Evolutionary conservation across 2,113 vertebrate genomes (phyloP), one percentile per base, ranked within the genome.

Genomic region (Phasianus colchicus): DNA sequence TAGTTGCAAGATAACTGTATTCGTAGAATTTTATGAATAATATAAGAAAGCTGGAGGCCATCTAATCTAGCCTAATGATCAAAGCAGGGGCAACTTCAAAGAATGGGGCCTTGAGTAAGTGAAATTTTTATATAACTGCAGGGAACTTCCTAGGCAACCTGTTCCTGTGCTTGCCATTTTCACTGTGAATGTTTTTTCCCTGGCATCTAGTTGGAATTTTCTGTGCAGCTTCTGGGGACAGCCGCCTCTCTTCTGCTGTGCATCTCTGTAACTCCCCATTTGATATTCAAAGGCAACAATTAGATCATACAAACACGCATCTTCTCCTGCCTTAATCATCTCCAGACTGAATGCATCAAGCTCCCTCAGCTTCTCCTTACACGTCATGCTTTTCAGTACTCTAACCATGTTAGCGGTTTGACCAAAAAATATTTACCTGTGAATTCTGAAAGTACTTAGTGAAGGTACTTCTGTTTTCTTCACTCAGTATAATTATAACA

Each of bases 281-380:
- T 47, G 12, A 16, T 22, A 72, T 40, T 1, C 70, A 21, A 74
- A 90, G 42, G 27, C 9, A 66, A 24, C 16, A 30, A n/a, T 70
- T n/a, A 57, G 16, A 21, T 84, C 64, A 11, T 36, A 40, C 38
- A 60, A 30, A 8, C 8, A 19, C 24, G 60, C 13, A 3, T 1
- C 9, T 83, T 9, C 2, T 25, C 61, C 9, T 15, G 10, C n/a
- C 10, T 65, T 42, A 29, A 17, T 34, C 3, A 45, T 52, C 20
- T 48, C 34, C 10, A 48, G 27, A 42, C 65, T 75, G 66, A 38
- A 30, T 0, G 0, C 9, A 2, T 29, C 27, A 64, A n/a, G 43
- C 36, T 72, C 27, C 13, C 25, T 58, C 57, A 66, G 25, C 61
- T 64, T 45, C 52, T 67, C 12, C 10, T 40, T 81, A 20, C 13